Evolutionary conservation across 2,113 vertebrate genomes (phyloP).

Genomic region (Sinocyclocheilus rhinocerous): DNA sequence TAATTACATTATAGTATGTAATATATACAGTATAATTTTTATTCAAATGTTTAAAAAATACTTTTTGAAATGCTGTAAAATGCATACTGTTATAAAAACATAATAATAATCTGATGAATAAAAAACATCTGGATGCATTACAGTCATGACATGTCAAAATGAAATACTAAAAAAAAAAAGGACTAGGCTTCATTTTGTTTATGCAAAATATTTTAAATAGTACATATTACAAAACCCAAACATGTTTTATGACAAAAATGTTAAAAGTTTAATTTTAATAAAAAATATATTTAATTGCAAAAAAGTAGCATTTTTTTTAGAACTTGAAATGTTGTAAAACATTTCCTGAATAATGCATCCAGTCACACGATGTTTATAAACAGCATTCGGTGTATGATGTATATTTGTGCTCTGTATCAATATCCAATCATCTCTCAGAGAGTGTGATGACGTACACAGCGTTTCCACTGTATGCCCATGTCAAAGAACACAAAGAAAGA

Average conservation of each 20-base stretch:
- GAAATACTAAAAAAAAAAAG: no score
- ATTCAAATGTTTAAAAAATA: background rate
- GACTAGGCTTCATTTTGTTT: background rate
- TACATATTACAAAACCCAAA: background rate
- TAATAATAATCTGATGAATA: background rate
- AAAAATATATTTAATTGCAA: background rate
- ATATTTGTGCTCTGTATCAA: background rate
- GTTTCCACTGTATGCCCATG: background rate
- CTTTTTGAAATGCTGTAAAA: background rate
- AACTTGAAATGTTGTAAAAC: background rate
- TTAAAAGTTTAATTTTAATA: background rate
- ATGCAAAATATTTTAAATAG: background rate
- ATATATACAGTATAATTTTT: no score
- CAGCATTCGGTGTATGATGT: background rate
- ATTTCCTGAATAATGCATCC: background rate
- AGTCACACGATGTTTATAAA: background rate
- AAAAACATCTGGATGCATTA: no score
- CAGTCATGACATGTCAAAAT: no score
- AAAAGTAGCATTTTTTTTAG: background rate
- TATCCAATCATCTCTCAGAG: background rate
- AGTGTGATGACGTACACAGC: background rate
- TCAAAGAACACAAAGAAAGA: slow-evolving; percentile 1
- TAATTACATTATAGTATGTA: no score
- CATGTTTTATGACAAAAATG: background rate
- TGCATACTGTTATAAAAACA: background rate